Evolutionary conservation across 2,113 vertebrate genomes (phyloP).

Genomic region (Notothenia rossii): DNA sequence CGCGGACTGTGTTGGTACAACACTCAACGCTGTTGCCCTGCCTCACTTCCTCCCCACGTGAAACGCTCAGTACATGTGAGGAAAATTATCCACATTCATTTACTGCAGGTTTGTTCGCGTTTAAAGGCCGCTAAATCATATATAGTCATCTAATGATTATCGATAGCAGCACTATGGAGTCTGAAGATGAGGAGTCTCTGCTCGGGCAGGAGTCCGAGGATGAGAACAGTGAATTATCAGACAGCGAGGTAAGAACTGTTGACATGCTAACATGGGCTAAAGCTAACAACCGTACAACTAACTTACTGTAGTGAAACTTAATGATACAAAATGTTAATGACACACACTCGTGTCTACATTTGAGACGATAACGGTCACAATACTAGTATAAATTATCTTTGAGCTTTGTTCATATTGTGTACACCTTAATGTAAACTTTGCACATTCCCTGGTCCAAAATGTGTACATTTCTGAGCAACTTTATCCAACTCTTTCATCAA

Average conservation of each 20-base stretch:
- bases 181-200: slow-evolving; percentile 69
- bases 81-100: accelerated
- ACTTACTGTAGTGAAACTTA: not conserved
- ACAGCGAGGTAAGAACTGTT: slow-evolving; percentile 81
- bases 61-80: slow-evolving; percentile 48
- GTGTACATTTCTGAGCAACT: not conserved
- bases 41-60: slow-evolving; percentile 70
- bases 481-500: not conserved
- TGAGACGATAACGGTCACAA: not conserved
- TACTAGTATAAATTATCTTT: not conserved
- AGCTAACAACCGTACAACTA: not conserved
- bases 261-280: slow-evolving; percentile 20
- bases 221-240: slow-evolving; percentile 83
- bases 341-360: not conserved
- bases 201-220: slow-evolving; percentile 85
- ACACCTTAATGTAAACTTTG: not conserved
- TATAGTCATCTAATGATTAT: slow-evolving; percentile 37
- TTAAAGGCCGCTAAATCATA: accelerated
- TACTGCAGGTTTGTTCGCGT: accelerated
- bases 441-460: not conserved
- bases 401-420: not conserved
- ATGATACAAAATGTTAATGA: too few species aligned
- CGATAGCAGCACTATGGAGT: slow-evolving; percentile 65
- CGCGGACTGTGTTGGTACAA: slow-evolving; percentile 19
- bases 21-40: accelerated